Evolutionary conservation across 2,113 vertebrate species (phyloP).

Genomic region (Thinocorus orbignyianus): DNA sequence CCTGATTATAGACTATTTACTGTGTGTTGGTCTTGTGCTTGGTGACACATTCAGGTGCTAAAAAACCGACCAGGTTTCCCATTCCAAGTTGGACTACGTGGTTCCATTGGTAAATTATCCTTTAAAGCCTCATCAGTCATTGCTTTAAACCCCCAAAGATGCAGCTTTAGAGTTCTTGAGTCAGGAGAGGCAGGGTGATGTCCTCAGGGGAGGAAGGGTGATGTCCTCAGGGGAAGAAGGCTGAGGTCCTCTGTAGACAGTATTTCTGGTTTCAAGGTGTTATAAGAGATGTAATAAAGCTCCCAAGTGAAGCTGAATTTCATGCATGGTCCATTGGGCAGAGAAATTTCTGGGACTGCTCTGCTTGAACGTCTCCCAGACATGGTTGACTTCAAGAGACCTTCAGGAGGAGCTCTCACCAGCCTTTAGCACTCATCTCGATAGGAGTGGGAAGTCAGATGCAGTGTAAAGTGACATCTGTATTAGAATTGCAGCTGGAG

Average conservation of each 20-base stretch:
- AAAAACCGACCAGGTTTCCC: neutral
- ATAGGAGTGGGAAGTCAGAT: neutral
- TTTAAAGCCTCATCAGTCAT: neutral
- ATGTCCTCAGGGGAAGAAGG: neutral
- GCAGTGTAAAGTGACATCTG: neutral
- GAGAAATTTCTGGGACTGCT: neutral
- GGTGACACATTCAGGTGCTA: accelerated
- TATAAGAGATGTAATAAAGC: accelerated
- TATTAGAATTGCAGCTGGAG: neutral
- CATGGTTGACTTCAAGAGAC: neutral
- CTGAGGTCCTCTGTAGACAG: neutral
- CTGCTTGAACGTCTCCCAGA: neutral
- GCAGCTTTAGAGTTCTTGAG: neutral
- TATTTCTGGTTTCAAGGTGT: neutral
- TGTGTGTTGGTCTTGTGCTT: neutral
- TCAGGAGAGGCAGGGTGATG: neutral
- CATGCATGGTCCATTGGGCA: accelerated
- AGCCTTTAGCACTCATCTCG: accelerated
- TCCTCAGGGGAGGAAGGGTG: neutral
- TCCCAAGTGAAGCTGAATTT: accelerated
- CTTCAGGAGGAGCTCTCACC: neutral
- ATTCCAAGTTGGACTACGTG: accelerated
- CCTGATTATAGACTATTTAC: too few species aligned
- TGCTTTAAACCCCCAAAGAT: neutral
- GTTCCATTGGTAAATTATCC: neutral